phyloP scores from a whole-genome alignment of 2,113 vertebrate genomes.

The Phrynosoma platyrhinos region DNA sequence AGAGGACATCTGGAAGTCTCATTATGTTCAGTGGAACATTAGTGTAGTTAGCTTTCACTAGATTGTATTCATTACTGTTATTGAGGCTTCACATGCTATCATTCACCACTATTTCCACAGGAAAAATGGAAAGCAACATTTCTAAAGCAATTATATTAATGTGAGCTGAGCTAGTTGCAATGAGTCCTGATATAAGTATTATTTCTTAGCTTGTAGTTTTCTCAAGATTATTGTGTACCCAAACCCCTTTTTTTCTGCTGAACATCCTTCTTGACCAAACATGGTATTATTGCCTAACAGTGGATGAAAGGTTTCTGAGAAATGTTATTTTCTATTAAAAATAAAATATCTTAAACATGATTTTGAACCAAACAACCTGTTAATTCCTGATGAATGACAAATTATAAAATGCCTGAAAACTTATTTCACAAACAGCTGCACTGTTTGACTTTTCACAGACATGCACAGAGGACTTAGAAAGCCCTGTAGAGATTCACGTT shows the following conservation, averaged over 20 bases:
- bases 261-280: neutral
- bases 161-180: neutral
- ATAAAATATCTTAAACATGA: slow-evolving; percentile 13
- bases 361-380: slow-evolving; percentile 4
- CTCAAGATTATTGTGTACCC: neutral
- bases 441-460: neutral
- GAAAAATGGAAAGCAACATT: slow-evolving; percentile 16
- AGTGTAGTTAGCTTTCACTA: neutral
- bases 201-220: neutral
- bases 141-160: neutral
- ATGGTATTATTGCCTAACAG: neutral
- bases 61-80: slow-evolving; percentile 18
- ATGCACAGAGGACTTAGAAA: slow-evolving; percentile 15
- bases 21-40: slow-evolving; percentile 8
- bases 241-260: neutral
- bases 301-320: neutral
- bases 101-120: slow-evolving; percentile 4
- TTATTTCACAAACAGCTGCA: slow-evolving; percentile 18
- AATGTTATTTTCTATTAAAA: neutral
- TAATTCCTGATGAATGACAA: slow-evolving; percentile 19
- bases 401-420: neutral
- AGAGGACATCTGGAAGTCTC: neutral
- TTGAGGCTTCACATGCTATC: neutral
- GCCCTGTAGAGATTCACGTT: neutral
- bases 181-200: slow-evolving; percentile 19